Evolutionary conservation across 2,113 vertebrate genomes (phyloP).

Genomic region (Corythaeola cristata): DNA sequence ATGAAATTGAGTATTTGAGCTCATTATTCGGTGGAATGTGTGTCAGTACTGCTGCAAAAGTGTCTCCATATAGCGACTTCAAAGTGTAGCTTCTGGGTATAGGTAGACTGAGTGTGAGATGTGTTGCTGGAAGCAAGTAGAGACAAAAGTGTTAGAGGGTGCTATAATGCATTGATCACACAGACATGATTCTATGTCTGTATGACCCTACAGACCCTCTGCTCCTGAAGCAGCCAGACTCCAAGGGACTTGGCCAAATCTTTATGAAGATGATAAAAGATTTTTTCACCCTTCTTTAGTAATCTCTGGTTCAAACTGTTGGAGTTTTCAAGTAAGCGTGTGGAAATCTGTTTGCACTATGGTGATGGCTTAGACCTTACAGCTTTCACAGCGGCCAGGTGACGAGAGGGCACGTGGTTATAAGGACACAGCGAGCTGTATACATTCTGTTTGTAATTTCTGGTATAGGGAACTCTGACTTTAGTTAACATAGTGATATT

Average conservation of each 20-base stretch:
- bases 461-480: not conserved
- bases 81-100: not conserved
- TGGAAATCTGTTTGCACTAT: not conserved
- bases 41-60: not conserved
- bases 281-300: not conserved
- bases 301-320: not conserved
- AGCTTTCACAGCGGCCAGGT: not conserved
- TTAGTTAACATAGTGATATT: not conserved
- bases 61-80: not conserved
- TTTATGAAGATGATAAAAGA: not conserved
- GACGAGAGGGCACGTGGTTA: rapidly evolving
- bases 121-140: not conserved
- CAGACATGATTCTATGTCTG: rapidly evolving
- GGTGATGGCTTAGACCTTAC: not conserved
- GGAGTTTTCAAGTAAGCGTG: not conserved
- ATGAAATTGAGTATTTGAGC: not conserved
- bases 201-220: not conserved
- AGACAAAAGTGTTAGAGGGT: not conserved
- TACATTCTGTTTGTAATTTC: not conserved
- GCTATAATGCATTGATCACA: not conserved
- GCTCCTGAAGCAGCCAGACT: not conserved
- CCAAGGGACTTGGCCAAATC: not conserved
- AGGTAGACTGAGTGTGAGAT: not conserved
- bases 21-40: not conserved
- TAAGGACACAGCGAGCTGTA: not conserved